Conservation (phyloP, 2,113 vertebrate genomes). For the Eulemur rufifrons region DNA sequence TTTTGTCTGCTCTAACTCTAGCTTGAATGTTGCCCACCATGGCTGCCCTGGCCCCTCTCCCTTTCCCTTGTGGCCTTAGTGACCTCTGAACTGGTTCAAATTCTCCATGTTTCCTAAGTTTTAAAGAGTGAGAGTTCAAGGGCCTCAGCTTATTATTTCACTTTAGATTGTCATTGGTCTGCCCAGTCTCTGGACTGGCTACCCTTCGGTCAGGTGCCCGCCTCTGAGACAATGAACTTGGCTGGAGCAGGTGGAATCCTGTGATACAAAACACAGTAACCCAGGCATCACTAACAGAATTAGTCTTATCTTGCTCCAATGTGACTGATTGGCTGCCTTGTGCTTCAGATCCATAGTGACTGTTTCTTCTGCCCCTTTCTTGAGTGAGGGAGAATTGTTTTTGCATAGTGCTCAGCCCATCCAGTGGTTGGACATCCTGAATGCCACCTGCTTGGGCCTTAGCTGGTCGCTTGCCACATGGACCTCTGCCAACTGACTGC, state of each 20-base stretch:
- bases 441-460: not conserved
- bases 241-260: not conserved
- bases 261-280: not conserved
- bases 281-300: not conserved
- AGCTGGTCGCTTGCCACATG: not conserved
- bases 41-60: not conserved
- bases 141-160: not conserved
- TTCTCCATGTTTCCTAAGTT: not conserved
- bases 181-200: not conserved
- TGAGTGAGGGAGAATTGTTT: not conserved
- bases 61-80: too few relatives aligned
- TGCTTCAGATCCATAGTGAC: not conserved
- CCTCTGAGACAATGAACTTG: not conserved
- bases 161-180: not conserved
- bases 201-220: too few relatives aligned
- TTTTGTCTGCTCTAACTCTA: not conserved
- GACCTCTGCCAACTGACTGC: not conserved
- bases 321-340: not conserved
- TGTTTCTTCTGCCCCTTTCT: not conserved
- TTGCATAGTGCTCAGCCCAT: not conserved
- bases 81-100: not conserved
- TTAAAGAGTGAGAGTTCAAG: not conserved
- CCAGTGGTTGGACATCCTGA: not conserved
- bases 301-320: not conserved
- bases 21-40: too few relatives aligned